phyloP scores from a whole-genome alignment of 2,113 vertebrate species.

The Trochalopteron elliotii region DNA sequence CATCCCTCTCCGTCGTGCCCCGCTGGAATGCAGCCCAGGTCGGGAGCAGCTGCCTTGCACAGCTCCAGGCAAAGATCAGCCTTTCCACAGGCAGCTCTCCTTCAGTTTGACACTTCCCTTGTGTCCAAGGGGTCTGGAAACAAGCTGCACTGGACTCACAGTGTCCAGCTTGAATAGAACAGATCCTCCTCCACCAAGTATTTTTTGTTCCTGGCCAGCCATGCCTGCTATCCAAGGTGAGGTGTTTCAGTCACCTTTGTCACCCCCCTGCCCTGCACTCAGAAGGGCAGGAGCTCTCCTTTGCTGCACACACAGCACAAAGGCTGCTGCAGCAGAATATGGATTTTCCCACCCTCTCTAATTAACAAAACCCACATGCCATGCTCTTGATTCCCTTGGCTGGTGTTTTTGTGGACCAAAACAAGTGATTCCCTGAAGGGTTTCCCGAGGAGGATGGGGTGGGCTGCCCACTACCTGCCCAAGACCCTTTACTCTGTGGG shows the following conservation, averaged over 20 bases:
- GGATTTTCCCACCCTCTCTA: background rate
- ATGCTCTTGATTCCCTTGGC: background rate
- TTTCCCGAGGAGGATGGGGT: background rate
- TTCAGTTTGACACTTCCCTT: no score
- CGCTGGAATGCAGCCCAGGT: accelerated
- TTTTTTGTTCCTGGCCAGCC: background rate
- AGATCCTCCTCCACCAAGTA: background rate
- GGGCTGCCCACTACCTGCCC: background rate
- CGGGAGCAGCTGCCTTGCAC: background rate
- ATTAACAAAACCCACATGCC: background rate
- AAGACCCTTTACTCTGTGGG: accelerated
- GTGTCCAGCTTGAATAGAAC: background rate
- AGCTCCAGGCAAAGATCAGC: background rate
- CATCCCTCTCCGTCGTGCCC: background rate
- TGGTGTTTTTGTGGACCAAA: background rate
- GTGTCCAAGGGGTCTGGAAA: background rate
- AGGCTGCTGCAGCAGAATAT: background rate
- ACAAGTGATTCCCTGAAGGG: background rate
- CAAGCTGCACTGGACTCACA: accelerated
- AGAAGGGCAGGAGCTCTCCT: background rate
- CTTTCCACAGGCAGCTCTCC: background rate
- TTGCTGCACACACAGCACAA: background rate
- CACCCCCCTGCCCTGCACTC: accelerated
- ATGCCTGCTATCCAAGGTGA: accelerated
- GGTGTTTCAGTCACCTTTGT: background rate